phyloP scores from a whole-genome alignment of 2,113 vertebrate species.

The Rhodinocichla rosea region DNA sequence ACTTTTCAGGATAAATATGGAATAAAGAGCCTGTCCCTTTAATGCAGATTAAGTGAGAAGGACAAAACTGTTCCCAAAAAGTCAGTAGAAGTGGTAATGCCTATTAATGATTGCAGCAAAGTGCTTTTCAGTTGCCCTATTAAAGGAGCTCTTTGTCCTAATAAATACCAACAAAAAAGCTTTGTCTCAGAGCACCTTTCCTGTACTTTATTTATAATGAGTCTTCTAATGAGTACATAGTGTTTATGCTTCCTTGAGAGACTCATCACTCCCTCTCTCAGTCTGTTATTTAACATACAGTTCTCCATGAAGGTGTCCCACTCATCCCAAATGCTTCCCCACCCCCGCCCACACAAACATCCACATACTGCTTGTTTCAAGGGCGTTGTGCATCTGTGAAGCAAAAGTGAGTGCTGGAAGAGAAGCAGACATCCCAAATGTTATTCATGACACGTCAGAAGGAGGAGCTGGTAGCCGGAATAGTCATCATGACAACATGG shows the following conservation, averaged over 20 bases:
- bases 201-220: conserved; percentile 80
- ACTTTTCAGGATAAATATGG: neutral
- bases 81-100: conserved; percentile 71
- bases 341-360: neutral
- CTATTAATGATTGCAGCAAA: conserved; percentile 72
- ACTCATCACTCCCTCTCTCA: conserved; percentile 74
- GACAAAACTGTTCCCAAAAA: conserved; percentile 73
- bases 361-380: conserved; percentile 37
- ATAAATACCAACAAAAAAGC: conserved; percentile 71
- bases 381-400: neutral
- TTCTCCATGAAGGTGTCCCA: conserved; percentile 53
- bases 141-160: conserved; percentile 77
- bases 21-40: conserved; percentile 49
- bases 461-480: neutral
- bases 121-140: conserved; percentile 74
- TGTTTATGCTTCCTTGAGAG: conserved; percentile 80
- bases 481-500: neutral
- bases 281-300: conserved; percentile 72
- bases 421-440: neutral
- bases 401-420: neutral
- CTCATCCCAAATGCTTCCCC: conserved; percentile 13
- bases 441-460: neutral
- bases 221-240: conserved; percentile 75
- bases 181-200: conserved; percentile 77
- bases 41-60: conserved; percentile 65